Conservation (phyloP, 2,888 invertebrate species). For the Campoletis raptor region DNA sequence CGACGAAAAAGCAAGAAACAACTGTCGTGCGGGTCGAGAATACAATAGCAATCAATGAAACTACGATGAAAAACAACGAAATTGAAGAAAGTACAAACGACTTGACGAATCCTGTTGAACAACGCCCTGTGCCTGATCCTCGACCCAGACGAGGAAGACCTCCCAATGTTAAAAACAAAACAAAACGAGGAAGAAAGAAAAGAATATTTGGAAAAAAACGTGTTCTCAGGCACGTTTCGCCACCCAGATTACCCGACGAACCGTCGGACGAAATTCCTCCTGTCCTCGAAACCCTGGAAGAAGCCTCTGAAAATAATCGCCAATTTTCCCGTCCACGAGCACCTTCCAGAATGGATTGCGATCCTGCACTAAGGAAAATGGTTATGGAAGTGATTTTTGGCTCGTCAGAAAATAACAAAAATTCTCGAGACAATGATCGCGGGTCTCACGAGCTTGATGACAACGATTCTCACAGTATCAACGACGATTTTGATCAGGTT, state of each 20-base stretch:
- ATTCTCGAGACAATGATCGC: not conserved
- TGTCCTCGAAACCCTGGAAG: not conserved
- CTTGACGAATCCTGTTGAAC: not conserved
- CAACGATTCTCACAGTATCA: slow-evolving; percentile 12
- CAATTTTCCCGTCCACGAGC: slow-evolving; percentile 24
- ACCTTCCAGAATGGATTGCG: slow-evolving; percentile 67
- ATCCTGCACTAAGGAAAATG: slow-evolving; percentile 80
- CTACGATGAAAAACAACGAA: not conserved
- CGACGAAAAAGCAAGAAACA: not conserved
- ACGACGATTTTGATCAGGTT: slow-evolving; percentile 8
- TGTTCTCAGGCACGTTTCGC: slow-evolving; percentile 48
- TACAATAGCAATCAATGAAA: not conserved
- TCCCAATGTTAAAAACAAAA: slow-evolving; percentile 18
- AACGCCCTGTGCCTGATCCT: not conserved
- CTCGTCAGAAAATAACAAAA: slow-evolving; percentile 50
- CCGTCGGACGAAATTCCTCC: slow-evolving; percentile 30
- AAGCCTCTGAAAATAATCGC: not conserved
- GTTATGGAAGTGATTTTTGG: slow-evolving; percentile 84
- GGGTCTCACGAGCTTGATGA: slow-evolving; percentile 40
- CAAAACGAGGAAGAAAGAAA: slow-evolving; percentile 5
- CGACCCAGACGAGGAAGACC: slow-evolving; percentile 38
- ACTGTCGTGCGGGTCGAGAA: not conserved
- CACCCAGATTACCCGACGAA: slow-evolving; percentile 50
- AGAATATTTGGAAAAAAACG: not conserved
- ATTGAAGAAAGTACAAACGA: not conserved